phyloP scores from a whole-genome alignment of 2,888 invertebrate species.

The Ischnus inquisitorius region DNA sequence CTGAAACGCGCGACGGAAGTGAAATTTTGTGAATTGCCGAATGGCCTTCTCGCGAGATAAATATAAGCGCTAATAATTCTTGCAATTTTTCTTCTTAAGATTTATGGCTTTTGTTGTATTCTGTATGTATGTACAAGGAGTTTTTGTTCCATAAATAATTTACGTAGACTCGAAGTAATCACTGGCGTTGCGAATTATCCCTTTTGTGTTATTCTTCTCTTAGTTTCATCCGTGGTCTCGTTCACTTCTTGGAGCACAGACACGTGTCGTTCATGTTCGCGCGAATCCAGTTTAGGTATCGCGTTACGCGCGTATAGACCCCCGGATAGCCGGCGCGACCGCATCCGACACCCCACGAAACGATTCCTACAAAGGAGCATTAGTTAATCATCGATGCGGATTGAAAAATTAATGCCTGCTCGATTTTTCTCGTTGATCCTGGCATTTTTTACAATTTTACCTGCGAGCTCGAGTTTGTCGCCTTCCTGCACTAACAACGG shows the following conservation, averaged over 20 bases:
- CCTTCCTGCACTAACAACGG: conserved; percentile 92
- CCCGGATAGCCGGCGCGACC: conserved; percentile 91
- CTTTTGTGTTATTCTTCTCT: conserved; percentile 31
- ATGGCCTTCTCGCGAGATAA: neutral
- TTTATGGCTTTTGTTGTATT: neutral
- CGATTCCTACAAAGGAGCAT: conserved; percentile 88
- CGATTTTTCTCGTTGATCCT: neutral
- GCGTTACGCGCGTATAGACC: conserved; percentile 90
- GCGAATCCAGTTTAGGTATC: conserved; percentile 91
- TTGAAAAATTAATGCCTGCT: neutral
- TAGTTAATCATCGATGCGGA: neutral
- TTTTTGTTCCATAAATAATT: conserved; percentile 45
- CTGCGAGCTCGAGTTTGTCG: conserved; percentile 92
- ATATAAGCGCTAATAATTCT: neutral
- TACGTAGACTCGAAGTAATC: conserved; percentile 31
- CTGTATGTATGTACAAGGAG: conserved; percentile 48
- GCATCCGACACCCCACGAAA: conserved; percentile 95
- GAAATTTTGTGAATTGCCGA: neutral
- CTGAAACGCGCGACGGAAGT: neutral
- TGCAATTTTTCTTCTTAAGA: conserved; percentile 31
- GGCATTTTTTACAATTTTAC: conserved; percentile 86
- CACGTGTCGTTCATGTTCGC: conserved; percentile 92
- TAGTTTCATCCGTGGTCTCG: conserved; percentile 48
- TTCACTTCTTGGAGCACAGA: conserved; percentile 87
- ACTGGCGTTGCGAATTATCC: conserved; percentile 13